These are phyloP conservation scores for Lithobates sylvaticus DNA, from an alignment of 2,797 vertebrate genomes.

Conservation along the genomic window DNA sequence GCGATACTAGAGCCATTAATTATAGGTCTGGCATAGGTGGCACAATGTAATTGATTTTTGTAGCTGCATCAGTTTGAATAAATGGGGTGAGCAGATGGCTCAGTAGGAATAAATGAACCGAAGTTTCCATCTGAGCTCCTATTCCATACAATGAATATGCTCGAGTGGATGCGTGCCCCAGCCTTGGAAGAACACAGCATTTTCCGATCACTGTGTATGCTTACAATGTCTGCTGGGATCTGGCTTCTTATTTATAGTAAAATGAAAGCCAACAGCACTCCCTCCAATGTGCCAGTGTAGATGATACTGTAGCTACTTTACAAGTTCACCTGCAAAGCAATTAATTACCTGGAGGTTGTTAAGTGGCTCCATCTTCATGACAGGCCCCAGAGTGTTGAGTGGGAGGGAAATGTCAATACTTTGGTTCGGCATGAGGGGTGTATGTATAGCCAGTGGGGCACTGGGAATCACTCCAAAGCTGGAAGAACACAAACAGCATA, in stretches of 20 bases:
- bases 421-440: constrained; percentile 97
- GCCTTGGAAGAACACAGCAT: constrained; percentile 36
- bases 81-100: constrained; percentile 54
- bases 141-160: constrained; percentile 31
- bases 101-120: constrained; percentile 51
- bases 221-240: constrained; percentile 33
- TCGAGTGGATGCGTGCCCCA: constrained; percentile 11
- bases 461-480: constrained; percentile 97
- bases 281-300: not conserved
- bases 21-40: constrained; percentile 52
- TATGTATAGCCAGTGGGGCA: constrained; percentile 91
- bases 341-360: constrained; percentile 94
- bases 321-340: not conserved
- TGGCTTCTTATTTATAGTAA: constrained; percentile 20
- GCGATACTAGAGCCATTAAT: constrained; percentile 37
- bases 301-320: not conserved
- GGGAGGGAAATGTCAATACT: constrained; percentile 94
- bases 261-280: constrained; percentile 10
- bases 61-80: constrained; percentile 36
- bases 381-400: constrained; percentile 95
- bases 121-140: constrained; percentile 14
- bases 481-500: constrained; percentile 15
- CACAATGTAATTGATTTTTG: constrained; percentile 49
- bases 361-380: constrained; percentile 99
- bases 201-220: constrained; percentile 44